Percentiles rank a stretch among this genome's conserved stretches.
These are phyloP conservation scores for Lithophane socia DNA, from an alignment of 2,888 invertebrate species.

Conservation along the genomic window DNA sequence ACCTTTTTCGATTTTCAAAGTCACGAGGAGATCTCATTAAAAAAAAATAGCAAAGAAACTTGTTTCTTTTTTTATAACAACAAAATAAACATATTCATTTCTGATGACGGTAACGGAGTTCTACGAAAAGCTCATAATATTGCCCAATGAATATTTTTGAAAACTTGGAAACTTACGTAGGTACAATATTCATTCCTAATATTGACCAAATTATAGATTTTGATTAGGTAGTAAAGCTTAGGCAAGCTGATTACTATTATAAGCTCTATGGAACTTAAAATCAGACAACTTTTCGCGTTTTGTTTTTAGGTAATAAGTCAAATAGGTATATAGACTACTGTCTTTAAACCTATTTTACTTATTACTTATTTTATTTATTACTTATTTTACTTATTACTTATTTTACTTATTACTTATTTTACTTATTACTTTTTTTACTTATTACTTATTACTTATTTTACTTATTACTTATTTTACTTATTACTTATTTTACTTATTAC, in stretches of 20 bases:
- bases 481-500: too few relatives aligned
- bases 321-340: background rate
- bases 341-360: too few relatives aligned
- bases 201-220: background rate
- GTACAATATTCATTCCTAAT: background rate
- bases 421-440: too few relatives aligned
- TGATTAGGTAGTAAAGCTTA: background rate
- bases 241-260: background rate
- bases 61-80: background rate
- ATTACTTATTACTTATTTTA: too few relatives aligned
- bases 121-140: background rate
- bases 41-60: background rate
- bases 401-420: too few relatives aligned
- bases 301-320: background rate
- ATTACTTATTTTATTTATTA: too few relatives aligned
- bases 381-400: too few relatives aligned
- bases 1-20: conserved; percentile 16
- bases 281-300: background rate
- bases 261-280: background rate
- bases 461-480: too few relatives aligned
- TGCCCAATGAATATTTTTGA: background rate
- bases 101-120: background rate
- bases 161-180: background rate
- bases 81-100: background rate
- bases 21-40: background rate